Evolutionary conservation across 2,888 invertebrate species (phyloP), one percentile per base, ranked within the genome.

Genomic region (Torymus texanus): DNA sequence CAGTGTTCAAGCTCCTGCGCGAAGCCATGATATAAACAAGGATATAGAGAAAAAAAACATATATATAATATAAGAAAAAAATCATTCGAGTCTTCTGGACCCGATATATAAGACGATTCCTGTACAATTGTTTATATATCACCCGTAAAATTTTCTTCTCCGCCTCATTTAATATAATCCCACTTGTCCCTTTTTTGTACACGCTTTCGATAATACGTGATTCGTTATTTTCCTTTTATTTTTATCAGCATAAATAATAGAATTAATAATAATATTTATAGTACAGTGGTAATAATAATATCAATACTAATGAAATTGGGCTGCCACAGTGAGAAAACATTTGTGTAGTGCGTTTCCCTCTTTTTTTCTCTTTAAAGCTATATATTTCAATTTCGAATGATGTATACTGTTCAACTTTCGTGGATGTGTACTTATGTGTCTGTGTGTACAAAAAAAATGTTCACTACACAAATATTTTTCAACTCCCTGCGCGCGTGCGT

Each of bases 1-100:
- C 86, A 88, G 86, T 86, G 85, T 87, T 87, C 86, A 86, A 86
- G 83, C 84, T 86, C 83, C 84, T 83, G 85, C 85, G 83, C 80
- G 75, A 85, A 84, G 83, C 81, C 58, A 61, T 51, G 21, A 68
- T 14, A 59, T 51, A 78, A 75, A 71, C 70, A 70, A 77, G 53
- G 53, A 70, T 59, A 55, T 58, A 62, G 59, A 14, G 53, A 67
- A 75, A 75, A 70, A 50, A 13, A 73, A 70, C 11, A 51, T 56
- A 75, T 24, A 24, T 29, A 29, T 29, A 29, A 29, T 29, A 29
- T 12, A 75, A 55, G 24, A 68, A 67, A 74, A 74, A 72, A 70
- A 70, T 77, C 24, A 55, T 70, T 65, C 75, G 73, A 73, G 67
- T 76, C 63, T 59, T 65, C 53, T 59, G 16, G 18, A 63, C 72